Conservation (phyloP, 2,113 vertebrate species). For the Cnemophilus loriae region DNA sequence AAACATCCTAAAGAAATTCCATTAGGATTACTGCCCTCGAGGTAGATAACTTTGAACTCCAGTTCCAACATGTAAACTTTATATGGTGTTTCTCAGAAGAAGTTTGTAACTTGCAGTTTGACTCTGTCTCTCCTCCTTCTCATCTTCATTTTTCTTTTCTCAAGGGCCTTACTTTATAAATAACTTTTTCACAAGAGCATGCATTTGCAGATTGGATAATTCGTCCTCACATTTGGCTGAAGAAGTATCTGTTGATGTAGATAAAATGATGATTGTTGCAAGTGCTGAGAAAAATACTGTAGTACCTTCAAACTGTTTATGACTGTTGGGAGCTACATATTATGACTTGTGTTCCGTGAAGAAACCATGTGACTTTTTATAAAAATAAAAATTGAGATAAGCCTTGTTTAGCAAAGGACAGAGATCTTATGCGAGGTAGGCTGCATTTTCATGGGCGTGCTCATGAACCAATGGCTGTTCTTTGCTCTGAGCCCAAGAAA, state of each 20-base stretch:
- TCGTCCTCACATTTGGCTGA: background rate
- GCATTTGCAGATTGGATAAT: background rate
- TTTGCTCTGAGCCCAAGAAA: background rate
- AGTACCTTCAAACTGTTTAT: background rate
- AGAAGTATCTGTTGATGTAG: background rate
- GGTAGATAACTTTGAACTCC: slow-evolving; percentile 59
- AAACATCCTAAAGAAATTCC: slow-evolving; percentile 59
- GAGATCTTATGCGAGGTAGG: fast-evolving
- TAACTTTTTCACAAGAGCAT: background rate
- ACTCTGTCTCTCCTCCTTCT: background rate
- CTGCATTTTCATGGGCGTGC: background rate
- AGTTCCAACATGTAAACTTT: slow-evolving; percentile 43
- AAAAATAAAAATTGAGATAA: background rate
- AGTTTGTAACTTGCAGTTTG: background rate
- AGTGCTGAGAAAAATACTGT: background rate
- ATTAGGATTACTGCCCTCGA: background rate
- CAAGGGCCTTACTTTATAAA: background rate
- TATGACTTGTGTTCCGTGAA: background rate
- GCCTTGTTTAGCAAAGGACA: background rate
- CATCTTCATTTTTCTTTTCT: background rate
- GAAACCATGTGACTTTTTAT: background rate
- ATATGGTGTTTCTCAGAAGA: background rate
- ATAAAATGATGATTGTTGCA: background rate
- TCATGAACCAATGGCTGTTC: background rate
- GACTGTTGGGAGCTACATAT: background rate